Conservation (phyloP, 1,140 invertebrate species). For the Lanistes nyassanus region DNA sequence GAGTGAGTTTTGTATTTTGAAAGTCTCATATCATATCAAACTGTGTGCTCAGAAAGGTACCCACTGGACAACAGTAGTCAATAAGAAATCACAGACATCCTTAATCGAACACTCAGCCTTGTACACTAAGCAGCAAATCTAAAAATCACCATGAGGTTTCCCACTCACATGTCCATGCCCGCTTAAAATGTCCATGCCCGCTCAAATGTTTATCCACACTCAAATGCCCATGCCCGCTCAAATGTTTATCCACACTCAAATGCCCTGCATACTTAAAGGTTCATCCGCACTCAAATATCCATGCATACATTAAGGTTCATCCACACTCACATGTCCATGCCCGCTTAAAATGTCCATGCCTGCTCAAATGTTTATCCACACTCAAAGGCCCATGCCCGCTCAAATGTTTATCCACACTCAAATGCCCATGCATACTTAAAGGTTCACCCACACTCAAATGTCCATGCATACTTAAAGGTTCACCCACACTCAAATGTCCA, state of each 20-base stretch:
- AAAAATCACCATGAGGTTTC: too few relatives aligned
- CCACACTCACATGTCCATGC: neutral
- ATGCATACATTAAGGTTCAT: neutral
- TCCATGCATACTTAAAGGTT: neutral
- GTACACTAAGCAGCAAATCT: too few relatives aligned
- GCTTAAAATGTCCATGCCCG: neutral
- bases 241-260: slow-evolving; percentile 33
- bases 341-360: neutral
- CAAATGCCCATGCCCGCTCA: neutral
- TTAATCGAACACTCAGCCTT: too few relatives aligned
- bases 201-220: neutral
- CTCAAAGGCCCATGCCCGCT: slow-evolving; percentile 34
- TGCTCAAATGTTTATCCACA: neutral
- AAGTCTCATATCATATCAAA: too few relatives aligned
- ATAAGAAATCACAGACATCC: too few relatives aligned
- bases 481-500: neutral
- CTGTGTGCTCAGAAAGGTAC: too few relatives aligned
- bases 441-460: neutral
- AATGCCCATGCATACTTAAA: slow-evolving; percentile 33
- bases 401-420: slow-evolving; percentile 26
- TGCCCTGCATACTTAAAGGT: slow-evolving; percentile 2
- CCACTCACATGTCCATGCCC: neutral
- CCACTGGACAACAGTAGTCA: too few relatives aligned
- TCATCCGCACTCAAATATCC: neutral
- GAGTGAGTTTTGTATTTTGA: too few relatives aligned